Conservation (phyloP, 1,140 invertebrate genomes). For the Papilio polytes region DNA sequence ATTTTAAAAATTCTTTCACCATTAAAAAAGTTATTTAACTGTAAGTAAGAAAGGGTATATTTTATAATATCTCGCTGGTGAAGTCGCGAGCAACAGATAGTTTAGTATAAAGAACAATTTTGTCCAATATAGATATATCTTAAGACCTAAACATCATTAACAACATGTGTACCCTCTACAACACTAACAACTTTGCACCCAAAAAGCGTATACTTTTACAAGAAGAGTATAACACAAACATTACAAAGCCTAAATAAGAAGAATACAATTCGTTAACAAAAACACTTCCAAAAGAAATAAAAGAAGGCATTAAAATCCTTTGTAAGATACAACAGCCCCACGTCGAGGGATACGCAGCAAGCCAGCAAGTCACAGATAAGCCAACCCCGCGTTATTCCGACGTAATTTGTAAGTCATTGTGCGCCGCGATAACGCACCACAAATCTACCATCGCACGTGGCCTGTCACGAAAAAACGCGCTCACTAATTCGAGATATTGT, state of each 20-base stretch:
- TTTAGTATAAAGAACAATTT: too few relatives aligned
- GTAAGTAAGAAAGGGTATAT: too few relatives aligned
- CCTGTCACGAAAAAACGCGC: constrained; percentile 30
- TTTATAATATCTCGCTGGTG: too few relatives aligned
- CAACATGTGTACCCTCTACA: not conserved
- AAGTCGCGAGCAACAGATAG: too few relatives aligned
- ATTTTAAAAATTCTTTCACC: too few relatives aligned
- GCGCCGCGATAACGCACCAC: constrained; percentile 43
- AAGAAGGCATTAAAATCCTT: constrained; percentile 17
- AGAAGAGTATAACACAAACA: not conserved
- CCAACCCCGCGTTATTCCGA: constrained; percentile 14
- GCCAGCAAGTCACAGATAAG: constrained; percentile 28
- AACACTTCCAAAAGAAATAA: not conserved
- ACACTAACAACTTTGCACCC: not conserved
- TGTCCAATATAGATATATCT: not conserved
- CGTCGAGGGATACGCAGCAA: not conserved
- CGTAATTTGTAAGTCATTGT: constrained; percentile 62
- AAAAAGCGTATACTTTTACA: not conserved
- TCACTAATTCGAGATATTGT: constrained; percentile 36
- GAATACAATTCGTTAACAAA: not conserved
- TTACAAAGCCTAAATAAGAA: not conserved
- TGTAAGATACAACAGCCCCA: constrained; percentile 20
- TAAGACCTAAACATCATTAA: not conserved
- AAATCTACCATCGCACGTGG: constrained; percentile 30
- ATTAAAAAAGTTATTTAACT: too few relatives aligned